Evolutionary conservation across 2,888 invertebrate genomes (phyloP).

Genomic region (Aleiodes alternator): DNA sequence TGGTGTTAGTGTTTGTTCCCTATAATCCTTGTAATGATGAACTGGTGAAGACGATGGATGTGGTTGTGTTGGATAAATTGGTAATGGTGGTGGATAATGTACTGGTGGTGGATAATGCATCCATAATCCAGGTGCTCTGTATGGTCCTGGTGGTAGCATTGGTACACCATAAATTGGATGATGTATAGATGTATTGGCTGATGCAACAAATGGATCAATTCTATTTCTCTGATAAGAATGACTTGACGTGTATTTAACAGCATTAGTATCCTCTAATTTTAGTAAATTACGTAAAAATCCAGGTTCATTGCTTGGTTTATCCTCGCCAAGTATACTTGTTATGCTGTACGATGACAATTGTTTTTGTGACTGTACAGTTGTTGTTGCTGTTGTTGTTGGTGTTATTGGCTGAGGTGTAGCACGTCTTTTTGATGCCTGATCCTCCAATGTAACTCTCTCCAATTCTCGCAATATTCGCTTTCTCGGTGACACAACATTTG

Average conservation of each 20-base stretch:
- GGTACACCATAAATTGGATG: conserved; percentile 73
- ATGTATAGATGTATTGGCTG: conserved; percentile 67
- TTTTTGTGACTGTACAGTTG: conserved; percentile 69
- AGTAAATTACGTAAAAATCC: conserved; percentile 72
- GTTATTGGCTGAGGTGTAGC: conserved; percentile 68
- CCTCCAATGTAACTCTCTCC: conserved; percentile 85
- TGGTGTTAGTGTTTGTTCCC: conserved; percentile 74
- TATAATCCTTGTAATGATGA: conserved; percentile 74
- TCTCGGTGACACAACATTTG: conserved; percentile 85
- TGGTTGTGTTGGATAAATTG: conserved; percentile 72
- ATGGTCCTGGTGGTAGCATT: conserved; percentile 74
- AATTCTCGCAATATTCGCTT: conserved; percentile 89
- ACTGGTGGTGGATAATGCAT: conserved; percentile 77
- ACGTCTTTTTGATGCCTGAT: conserved; percentile 80
- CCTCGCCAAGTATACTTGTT: conserved; percentile 86
- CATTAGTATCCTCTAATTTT: conserved; percentile 69
- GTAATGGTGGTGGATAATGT: conserved; percentile 75
- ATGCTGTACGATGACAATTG: conserved; percentile 88
- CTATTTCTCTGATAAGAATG: conserved; percentile 70
- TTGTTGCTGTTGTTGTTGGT: conserved; percentile 56
- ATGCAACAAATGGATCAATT: conserved; percentile 69
- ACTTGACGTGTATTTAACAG: conserved; percentile 70
- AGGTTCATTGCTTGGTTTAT: conserved; percentile 76
- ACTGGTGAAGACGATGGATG: conserved; percentile 70
- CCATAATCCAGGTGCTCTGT: conserved; percentile 76